These are phyloP conservation scores for Epinephelus malabaricus DNA, from an alignment of 2,797 vertebrate species.

Conservation along the genomic window DNA sequence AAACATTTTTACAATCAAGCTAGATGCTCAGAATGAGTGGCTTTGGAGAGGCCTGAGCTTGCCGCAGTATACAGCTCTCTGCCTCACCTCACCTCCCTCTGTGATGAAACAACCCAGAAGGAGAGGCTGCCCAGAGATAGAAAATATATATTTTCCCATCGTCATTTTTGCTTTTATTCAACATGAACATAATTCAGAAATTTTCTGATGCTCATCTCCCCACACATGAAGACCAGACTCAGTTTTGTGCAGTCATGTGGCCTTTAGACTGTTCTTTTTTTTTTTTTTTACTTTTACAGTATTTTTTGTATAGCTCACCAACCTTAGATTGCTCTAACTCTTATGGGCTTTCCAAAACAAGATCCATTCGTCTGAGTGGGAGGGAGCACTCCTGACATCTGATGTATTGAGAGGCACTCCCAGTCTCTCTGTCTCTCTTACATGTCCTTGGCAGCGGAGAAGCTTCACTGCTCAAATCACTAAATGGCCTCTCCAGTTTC, in stretches of 20 bases:
- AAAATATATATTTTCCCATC: constrained; percentile 20
- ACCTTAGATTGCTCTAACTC: constrained; percentile 64
- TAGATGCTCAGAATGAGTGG: constrained; percentile 73
- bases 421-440: constrained; percentile 85
- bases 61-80: constrained; percentile 53
- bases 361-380: constrained; percentile 76
- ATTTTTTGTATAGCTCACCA: constrained; percentile 50
- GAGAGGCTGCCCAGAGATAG: constrained; percentile 25
- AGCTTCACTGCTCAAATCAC: constrained; percentile 86
- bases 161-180: constrained; percentile 13
- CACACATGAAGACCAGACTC: background rate
- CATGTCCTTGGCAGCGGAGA: constrained; percentile 89
- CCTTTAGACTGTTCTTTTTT: constrained; percentile 21
- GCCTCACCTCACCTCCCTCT: constrained; percentile 35
- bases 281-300: constrained; percentile 30
- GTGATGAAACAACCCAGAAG: constrained; percentile 34
- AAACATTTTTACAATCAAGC: constrained; percentile 84
- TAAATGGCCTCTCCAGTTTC: constrained; percentile 85
- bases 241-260: background rate
- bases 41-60: constrained; percentile 67
- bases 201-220: constrained; percentile 3
- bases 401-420: constrained; percentile 82
- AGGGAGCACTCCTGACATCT: constrained; percentile 78
- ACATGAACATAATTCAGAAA: constrained; percentile 3
- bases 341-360: constrained; percentile 72